Base-by-base conservation (phyloP, 2,888 invertebrate species). In the Busseola fusca region DNA sequence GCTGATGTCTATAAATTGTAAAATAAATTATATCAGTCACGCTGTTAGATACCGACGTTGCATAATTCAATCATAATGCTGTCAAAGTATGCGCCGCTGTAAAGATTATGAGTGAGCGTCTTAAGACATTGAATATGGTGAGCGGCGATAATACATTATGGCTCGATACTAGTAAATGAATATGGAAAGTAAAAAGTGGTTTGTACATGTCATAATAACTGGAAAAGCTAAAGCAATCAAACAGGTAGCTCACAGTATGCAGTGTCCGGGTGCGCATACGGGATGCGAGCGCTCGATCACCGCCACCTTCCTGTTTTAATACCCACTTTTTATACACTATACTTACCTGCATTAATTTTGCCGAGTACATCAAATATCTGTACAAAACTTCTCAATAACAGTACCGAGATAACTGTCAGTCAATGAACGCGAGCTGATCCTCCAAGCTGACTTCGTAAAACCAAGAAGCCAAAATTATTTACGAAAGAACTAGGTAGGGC, bases 1-100 rank as follows among this genome's bases (percentile, higher is more conserved):
- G 87, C 87, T 89, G 90, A 91, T 86, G 89, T 84, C 93, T 88
- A 94, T 94, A 94, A 93, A 95, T 94, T 93, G 88, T 91, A 89
- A 91, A 93, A 93, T 94, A 92, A 94, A 92, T 92, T 94, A 93
- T 93, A 70, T 66, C 89, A 90, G 87, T 89, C 90, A 87, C 87
- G 91, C 88, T 84, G 88, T 86, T 87, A 87, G 86, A 78, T 85
- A 88, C 83, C 86, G 86, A 89, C 83, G 88, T 91, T 92, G 92
- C 91, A 94, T 94, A 94, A 93, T 92, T 93, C 91, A 92, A 93
- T 94, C 93, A 93, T 89, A 88, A 88, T 90, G 81, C 80, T 74
- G 74, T 84, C 81, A 72, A 80, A 86, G 84, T 86, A 83, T 80
- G 83, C 77, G 57, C 78, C 74, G 81, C 80, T 74, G 83, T 78